phyloP scores from a whole-genome alignment of 2,888 invertebrate genomes.

The Geophilus truncorum region DNA sequence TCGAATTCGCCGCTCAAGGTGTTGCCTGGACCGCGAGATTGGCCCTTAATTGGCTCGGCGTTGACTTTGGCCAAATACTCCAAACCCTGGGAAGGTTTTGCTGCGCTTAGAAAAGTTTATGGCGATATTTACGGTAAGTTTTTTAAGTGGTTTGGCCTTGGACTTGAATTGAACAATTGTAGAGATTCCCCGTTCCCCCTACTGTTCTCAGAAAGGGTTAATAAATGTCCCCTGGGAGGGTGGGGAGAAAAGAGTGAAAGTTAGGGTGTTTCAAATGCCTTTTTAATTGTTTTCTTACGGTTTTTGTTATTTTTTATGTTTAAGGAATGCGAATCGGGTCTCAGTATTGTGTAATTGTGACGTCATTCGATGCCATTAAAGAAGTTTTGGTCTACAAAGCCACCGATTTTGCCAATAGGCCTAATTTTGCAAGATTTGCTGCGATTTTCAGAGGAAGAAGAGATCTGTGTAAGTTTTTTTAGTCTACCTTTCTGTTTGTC shows the following conservation, averaged over 20 bases:
- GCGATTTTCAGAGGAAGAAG: constrained; percentile 76
- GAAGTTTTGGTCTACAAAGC: constrained; percentile 62
- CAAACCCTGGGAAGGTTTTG: constrained; percentile 67
- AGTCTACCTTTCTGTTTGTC: background rate
- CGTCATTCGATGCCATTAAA: constrained; percentile 64
- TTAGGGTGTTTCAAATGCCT: background rate
- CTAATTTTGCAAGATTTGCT: constrained; percentile 73
- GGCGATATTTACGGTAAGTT: constrained; percentile 62
- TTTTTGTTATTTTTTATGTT: background rate
- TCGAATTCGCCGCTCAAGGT: background rate
- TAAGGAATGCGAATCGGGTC: constrained; percentile 54
- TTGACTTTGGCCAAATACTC: constrained; percentile 60
- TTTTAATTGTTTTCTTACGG: background rate
- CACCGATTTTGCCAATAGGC: constrained; percentile 74
- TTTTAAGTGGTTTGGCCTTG: no score
- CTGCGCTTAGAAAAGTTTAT: constrained; percentile 61
- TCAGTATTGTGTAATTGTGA: constrained; percentile 67
- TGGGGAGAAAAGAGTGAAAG: no score
- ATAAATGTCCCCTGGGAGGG: no score
- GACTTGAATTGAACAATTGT: no score
- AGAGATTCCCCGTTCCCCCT: no score
- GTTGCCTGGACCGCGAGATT: constrained; percentile 63
- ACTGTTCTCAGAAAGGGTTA: no score
- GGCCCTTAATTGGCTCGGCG: constrained; percentile 66
- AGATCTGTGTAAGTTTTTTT: constrained; percentile 70